A percentile compares a stretch with the other conserved stretches of the same genome.
phyloP scores from a whole-genome alignment of 2,888 invertebrate species.

The Rotaria macrura region DNA sequence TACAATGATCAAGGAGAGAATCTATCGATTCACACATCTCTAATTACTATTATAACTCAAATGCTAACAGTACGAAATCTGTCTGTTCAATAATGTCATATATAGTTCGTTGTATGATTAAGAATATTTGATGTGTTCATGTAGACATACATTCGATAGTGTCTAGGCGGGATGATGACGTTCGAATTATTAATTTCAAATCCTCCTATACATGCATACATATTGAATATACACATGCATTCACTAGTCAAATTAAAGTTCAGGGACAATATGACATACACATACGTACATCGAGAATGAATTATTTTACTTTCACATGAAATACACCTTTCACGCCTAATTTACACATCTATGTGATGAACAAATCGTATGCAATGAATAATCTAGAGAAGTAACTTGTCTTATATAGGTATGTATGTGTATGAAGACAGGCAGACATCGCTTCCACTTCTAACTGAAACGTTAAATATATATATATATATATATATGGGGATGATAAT shows the following conservation, averaged over 20 bases:
- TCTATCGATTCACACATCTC: not conserved
- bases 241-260: not conserved
- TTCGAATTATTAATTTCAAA: slow-evolving; percentile 4
- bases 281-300: not conserved
- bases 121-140: slow-evolving; percentile 8
- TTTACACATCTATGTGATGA: not conserved
- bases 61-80: not conserved
- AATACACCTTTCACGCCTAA: not conserved
- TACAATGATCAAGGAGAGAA: not conserved
- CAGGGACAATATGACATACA: not conserved
- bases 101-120: not conserved
- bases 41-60: not conserved
- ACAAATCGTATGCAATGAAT: not conserved
- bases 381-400: not conserved
- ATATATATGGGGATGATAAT: not conserved
- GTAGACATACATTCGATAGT: not conserved
- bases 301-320: slow-evolving; percentile 5
- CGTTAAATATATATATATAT: not conserved
- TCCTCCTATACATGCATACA: not conserved
- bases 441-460: not conserved
- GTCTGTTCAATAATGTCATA: not conserved
- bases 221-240: not conserved
- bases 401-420: not conserved
- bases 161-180: not conserved
- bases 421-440: not conserved